These are phyloP conservation scores for Stictonetta naevosa DNA, from an alignment of 2,113 vertebrate species.

Conservation along the genomic window DNA sequence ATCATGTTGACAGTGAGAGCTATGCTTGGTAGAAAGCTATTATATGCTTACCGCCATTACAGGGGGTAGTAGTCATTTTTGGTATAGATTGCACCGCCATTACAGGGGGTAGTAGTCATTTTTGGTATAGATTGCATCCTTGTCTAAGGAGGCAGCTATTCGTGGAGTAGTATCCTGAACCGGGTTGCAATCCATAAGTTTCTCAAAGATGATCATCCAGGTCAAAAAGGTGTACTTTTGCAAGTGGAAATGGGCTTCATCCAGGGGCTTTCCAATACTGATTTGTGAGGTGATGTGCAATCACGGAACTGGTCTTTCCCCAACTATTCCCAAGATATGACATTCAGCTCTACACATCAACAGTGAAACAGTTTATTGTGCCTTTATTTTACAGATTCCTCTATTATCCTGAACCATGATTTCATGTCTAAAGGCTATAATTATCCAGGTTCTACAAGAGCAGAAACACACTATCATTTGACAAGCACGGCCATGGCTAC, in stretches of 20 bases:
- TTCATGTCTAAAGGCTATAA: not conserved
- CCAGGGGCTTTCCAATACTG: not conserved
- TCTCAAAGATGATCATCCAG: not conserved
- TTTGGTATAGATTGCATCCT: not conserved
- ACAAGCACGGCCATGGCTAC: not conserved
- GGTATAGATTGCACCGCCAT: not conserved
- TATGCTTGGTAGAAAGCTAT: not conserved
- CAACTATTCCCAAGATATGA: not conserved
- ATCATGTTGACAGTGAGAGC: conserved; percentile 23
- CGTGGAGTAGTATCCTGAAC: not conserved
- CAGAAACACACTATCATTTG: not conserved
- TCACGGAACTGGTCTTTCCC: not conserved
- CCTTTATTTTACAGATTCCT: not conserved
- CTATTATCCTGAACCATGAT: not conserved
- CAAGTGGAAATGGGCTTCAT: not conserved
- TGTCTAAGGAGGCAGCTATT: not conserved
- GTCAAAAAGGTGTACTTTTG: not conserved
- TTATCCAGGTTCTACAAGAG: not conserved
- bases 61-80: not conserved
- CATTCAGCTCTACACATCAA: not conserved
- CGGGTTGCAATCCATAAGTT: not conserved
- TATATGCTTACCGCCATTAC: not conserved
- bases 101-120: not conserved
- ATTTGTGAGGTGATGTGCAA: not conserved
- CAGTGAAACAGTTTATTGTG: not conserved